Conservation (phyloP, 2,888 invertebrate species). For the Pseudococcus jackbeardsleyi region DNA sequence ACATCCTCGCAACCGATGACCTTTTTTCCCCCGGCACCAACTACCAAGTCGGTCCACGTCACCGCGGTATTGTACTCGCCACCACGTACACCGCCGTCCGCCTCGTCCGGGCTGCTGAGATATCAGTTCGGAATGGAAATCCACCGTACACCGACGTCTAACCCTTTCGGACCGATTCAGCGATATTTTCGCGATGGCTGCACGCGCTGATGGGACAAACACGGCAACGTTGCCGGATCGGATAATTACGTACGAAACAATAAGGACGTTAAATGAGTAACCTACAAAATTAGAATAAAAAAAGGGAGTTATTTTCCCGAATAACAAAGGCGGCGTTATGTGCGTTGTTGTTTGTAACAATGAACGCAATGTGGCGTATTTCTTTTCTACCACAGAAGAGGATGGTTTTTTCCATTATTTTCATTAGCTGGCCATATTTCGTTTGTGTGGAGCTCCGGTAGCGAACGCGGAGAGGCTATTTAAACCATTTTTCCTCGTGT, state of each 20-base stretch:
- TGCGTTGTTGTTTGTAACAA: slow-evolving; percentile 7
- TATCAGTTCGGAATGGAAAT: not conserved
- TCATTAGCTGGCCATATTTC: not conserved
- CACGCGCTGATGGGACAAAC: not conserved
- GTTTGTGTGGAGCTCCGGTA: not conserved
- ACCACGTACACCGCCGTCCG: too few relatives aligned
- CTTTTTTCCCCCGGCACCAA: not conserved
- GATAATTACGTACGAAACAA: not conserved
- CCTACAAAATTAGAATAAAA: slow-evolving; percentile 27
- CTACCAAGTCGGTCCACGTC: too few relatives aligned
- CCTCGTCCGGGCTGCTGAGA: too few relatives aligned
- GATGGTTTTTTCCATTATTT: not conserved
- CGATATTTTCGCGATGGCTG: not conserved
- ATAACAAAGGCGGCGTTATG: not conserved
- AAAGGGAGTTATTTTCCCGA: slow-evolving; percentile 13
- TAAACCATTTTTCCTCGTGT: not conserved
- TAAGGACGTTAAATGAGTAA: not conserved
- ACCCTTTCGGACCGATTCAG: not conserved
- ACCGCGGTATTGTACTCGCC: too few relatives aligned
- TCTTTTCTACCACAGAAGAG: not conserved
- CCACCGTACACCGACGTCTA: not conserved
- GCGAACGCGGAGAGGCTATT: not conserved
- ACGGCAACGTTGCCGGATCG: not conserved
- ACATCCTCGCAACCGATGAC: too few relatives aligned
- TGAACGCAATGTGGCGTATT: not conserved